Evolutionary conservation across 1,140 invertebrate genomes (phyloP).

Genomic region (Calosoma granatense): DNA sequence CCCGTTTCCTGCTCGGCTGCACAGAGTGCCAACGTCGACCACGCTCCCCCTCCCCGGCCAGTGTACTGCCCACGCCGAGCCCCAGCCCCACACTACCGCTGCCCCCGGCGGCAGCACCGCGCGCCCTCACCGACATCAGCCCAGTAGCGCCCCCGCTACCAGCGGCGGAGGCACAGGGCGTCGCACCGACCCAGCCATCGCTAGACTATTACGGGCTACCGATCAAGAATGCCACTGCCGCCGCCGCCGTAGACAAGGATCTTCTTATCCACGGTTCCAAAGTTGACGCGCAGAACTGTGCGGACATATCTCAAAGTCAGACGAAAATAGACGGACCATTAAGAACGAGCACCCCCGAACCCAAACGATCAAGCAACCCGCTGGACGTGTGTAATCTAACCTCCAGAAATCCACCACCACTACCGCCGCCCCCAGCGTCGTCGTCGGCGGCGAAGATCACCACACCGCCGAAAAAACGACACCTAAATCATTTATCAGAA

Average conservation of each 20-base stretch:
- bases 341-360: slow-evolving; percentile 21
- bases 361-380: slow-evolving; percentile 42
- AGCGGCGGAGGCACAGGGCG: slow-evolving; percentile 11
- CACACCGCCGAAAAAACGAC: slow-evolving; percentile 38
- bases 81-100: slow-evolving; percentile 22
- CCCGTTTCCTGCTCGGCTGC: slow-evolving; percentile 85
- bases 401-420: slow-evolving; percentile 46
- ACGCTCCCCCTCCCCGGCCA: slow-evolving; percentile 54
- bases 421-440: slow-evolving; percentile 33
- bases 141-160: slow-evolving; percentile 10
- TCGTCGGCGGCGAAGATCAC: slow-evolving; percentile 13
- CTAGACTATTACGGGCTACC: slow-evolving; percentile 10
- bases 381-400: slow-evolving; percentile 55
- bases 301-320: slow-evolving; percentile 19
- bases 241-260: slow-evolving; percentile 11
- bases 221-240: not conserved
- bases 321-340: slow-evolving; percentile 22
- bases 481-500: slow-evolving; percentile 25
- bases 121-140: slow-evolving; percentile 13
- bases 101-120: slow-evolving; percentile 14
- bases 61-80: slow-evolving; percentile 17
- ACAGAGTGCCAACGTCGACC: slow-evolving; percentile 86
- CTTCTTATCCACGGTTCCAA: not conserved
- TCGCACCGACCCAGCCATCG: too few relatives aligned
- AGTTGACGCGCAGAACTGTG: slow-evolving; percentile 14